These are phyloP conservation scores for Sinhomidia bicolor DNA, from an alignment of 2,888 invertebrate genomes.

Conservation along the genomic window DNA sequence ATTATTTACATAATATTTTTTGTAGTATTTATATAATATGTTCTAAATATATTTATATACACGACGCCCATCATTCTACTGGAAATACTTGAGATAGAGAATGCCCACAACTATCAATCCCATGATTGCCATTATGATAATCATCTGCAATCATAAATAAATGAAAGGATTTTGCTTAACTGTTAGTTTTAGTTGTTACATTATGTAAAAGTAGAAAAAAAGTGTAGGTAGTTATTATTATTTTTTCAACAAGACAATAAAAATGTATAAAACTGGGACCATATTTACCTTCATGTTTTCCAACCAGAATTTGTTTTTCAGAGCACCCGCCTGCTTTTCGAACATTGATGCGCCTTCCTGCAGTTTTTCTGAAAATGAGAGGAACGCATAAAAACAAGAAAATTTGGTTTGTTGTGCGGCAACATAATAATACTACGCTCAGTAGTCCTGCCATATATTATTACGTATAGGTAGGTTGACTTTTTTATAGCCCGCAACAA, in stretches of 20 bases:
- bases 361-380: slow-evolving; percentile 88
- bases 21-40: neutral
- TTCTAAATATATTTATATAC: neutral
- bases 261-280: neutral
- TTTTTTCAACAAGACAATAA: neutral
- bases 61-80: slow-evolving; percentile 37
- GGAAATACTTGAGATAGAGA: slow-evolving; percentile 54
- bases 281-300: slow-evolving; percentile 92
- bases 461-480: too few species aligned
- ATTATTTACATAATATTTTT: neutral
- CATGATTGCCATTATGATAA: slow-evolving; percentile 52
- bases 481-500: too few species aligned
- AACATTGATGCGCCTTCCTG: slow-evolving; percentile 97
- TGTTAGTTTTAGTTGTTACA: slow-evolving; percentile 35
- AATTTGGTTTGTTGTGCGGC: too few species aligned
- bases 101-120: slow-evolving; percentile 55
- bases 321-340: slow-evolving; percentile 97
- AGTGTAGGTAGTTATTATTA: too few species aligned
- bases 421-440: too few species aligned
- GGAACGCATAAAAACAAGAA: neutral
- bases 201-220: neutral
- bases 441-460: too few species aligned
- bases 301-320: slow-evolving; percentile 98
- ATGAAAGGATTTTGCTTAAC: slow-evolving; percentile 30
- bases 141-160: slow-evolving; percentile 43